Evolutionary conservation across 2,113 vertebrate genomes (phyloP), one percentile per base, ranked within the genome.

Genomic region (Leptocoma aspasia): DNA sequence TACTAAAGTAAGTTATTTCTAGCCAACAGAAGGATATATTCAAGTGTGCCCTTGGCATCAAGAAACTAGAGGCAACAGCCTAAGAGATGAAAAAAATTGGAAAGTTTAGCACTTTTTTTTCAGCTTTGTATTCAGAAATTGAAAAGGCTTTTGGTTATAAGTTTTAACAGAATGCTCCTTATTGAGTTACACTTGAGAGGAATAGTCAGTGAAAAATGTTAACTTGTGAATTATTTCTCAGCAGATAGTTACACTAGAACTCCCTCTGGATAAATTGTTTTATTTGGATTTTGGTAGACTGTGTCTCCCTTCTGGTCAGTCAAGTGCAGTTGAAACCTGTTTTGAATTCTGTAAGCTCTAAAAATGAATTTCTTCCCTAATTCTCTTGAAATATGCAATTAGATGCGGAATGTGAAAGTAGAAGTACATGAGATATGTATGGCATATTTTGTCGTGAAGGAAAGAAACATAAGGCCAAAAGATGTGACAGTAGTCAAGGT

Each of bases 191-290:
- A 86, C 61, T 71, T 91, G 76, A 54, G 82, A 96, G 21, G 31
- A 35, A 76, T 20, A 93, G 68, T 87, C 44, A 61, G 63, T 79
- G 44, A 93, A 95, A 95, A 95, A 95, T 71, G 17, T 92, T 96
- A 91, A 89, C 45, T 94, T 95, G 78, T 91, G 65, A 94, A 87
- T 91, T 96, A 92, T 95, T 96, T 86, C 78, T 92, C 41, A 95
- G 61, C 53, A 88, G 92, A 92, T 94, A 86, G 76, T 93, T 84
- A 93, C 39, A 79, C 42, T n/a, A 82, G 52, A 94, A 53, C 39
- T 86, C 17, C 15, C 61, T 92, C 66, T 93, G 60, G 60, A 63
- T 42, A 76, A 77, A 10, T 33, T 18, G 8, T 12, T 87, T 92
- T 81, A 60, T 89, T 94, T 72, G 73, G n/a, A 61, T 78, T 73